Evolutionary conservation across 2,797 vertebrate genomes (phyloP).

Genomic region (Liasis olivaceus): DNA sequence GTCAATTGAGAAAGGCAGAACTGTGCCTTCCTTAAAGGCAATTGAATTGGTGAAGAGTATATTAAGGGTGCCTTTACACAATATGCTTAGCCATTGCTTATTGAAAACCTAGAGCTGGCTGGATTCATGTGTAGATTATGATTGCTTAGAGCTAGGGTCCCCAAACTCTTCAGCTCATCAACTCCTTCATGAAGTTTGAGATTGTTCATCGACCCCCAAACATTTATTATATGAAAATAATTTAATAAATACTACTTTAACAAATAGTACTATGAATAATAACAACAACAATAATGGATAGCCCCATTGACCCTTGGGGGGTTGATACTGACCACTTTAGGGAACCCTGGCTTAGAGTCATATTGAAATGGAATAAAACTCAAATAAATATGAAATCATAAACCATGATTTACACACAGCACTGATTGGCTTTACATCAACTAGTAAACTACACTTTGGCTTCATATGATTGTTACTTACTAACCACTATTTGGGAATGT

Average conservation of each 20-base stretch:
- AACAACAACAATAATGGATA: no score
- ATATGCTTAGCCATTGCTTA: background rate
- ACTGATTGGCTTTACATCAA: no score
- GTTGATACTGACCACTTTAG: no score
- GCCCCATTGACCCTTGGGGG: no score
- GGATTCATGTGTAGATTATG: background rate
- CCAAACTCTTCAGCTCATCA: background rate
- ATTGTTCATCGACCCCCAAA: background rate
- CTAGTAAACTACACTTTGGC: no score
- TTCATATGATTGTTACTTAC: no score
- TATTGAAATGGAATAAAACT: no score
- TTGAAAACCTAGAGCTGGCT: background rate
- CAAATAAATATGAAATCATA: no score
- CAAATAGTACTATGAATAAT: no score
- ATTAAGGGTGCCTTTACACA: background rate
- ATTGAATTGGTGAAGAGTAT: background rate
- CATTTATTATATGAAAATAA: background rate
- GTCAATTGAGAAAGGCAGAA: background rate
- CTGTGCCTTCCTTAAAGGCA: background rate
- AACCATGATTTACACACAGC: no score
- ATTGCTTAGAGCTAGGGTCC: background rate
- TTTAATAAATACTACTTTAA: background rate
- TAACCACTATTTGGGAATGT: no score
- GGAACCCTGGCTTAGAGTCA: no score
- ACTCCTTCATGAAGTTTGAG: background rate